Conservation (phyloP, 1,140 invertebrate genomes). For the Apis cerana region DNA sequence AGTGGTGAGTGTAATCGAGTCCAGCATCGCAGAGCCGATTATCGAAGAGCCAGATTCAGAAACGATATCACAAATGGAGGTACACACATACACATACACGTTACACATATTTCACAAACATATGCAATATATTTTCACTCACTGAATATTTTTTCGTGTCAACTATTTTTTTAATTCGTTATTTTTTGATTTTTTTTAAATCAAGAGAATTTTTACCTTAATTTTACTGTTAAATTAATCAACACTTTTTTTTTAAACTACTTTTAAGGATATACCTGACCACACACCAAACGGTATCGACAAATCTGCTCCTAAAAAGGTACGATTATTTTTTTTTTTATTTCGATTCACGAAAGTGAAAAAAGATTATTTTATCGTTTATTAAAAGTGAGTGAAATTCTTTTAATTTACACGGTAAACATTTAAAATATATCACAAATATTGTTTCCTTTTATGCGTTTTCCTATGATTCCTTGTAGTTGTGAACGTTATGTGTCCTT, state of each 20-base stretch:
- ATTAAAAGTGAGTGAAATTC: neutral
- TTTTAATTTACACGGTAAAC: neutral
- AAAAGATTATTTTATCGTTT: neutral
- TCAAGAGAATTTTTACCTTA: conserved; percentile 23
- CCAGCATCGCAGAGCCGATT: conserved; percentile 69
- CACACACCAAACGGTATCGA: conserved; percentile 77
- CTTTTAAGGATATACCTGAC: conserved; percentile 78
- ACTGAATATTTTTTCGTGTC: neutral
- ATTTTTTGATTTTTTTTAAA: neutral
- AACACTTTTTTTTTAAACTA: conserved; percentile 64
- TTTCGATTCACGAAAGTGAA: neutral
- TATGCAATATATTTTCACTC: conserved; percentile 6
- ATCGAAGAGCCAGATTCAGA: conserved; percentile 68
- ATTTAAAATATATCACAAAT: neutral
- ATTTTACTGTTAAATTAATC: neutral
- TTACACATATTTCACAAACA: conserved; percentile 49
- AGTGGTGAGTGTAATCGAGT: conserved; percentile 73
- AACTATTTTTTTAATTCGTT: neutral
- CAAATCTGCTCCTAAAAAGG: conserved; percentile 75
- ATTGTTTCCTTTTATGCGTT: neutral
- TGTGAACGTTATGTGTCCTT: neutral
- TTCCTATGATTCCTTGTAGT: neutral
- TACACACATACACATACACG: conserved; percentile 69
- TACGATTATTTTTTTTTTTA: conserved; percentile 61
- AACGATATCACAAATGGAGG: conserved; percentile 67